Evolutionary conservation across 1,140 invertebrate genomes (phyloP), one percentile per base, ranked within the genome.

Genomic region (Drosophila nigromelanica): DNA sequence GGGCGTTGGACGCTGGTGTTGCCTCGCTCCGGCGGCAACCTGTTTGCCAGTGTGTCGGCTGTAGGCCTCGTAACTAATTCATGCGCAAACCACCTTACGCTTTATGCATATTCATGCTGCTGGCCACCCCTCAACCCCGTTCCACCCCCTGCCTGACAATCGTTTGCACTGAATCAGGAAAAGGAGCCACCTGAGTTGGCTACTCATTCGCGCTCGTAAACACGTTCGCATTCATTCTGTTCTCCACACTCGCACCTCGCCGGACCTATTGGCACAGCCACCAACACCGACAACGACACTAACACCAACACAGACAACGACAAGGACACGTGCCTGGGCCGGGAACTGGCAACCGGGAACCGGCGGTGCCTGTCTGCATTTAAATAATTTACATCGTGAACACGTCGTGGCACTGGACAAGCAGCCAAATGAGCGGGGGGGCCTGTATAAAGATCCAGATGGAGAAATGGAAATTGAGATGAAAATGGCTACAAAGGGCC

Each of bases 51-150:
- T 82, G 76, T 66, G 58, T 55, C 66, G 61, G 51, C 68, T 78
- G 71, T 78, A 66, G 74, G 39, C 58, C 81, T 80, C 67, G 78
- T 87, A 80, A 86, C 70, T 86, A 81, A 86, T 86, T 87, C 78
- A 86, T 75, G 70, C 33, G 50, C 64, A 72, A 56, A 66, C 74
- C 82, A 78, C 66, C 78, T 86, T 64, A 62, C 69, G 45, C 73
- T 74, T 71, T 74, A 82, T 86, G 81, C 81, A 86, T 78, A 85
- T 86, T 80, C 62, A 86, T 71, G 64, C 77, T 64, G 60, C 54
- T 60, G 24, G 15, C 43, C 45, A 51, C 52, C 47, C 18, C 18
- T 2, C 18, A 1, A 1, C 18, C 18, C 18, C 18, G 1, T 2
- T 2, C 18, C 18, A 1, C 18, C 18, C 18, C 18, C 18, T 18